Conservation (phyloP, 2,797 vertebrate genomes). For the Pangasius sanitwongsei region DNA sequence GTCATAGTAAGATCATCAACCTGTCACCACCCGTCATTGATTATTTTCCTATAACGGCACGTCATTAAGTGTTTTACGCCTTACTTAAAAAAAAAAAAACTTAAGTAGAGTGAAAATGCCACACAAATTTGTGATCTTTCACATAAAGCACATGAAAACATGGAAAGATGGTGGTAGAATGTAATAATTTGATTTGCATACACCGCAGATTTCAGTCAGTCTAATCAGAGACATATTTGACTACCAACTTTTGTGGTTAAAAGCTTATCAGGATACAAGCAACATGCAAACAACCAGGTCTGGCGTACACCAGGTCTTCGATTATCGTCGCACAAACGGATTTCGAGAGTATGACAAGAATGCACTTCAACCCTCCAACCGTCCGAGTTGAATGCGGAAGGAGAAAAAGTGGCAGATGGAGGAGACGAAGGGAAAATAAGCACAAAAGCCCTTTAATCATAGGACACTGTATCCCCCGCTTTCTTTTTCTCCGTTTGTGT, state of each 20-base stretch:
- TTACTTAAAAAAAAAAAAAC: not conserved
- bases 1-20: not conserved
- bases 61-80: not conserved
- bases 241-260: not conserved
- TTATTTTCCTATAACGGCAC: not conserved
- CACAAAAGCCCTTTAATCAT: slow-evolving; percentile 30
- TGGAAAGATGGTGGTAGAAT: not conserved
- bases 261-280: not conserved
- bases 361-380: not conserved
- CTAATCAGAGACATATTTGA: not conserved
- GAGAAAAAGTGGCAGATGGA: slow-evolving; percentile 24
- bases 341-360: not conserved
- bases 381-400: not conserved
- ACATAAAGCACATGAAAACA: not conserved
- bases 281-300: not conserved
- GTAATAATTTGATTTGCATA: not conserved
- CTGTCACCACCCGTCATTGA: not conserved
- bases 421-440: not conserved
- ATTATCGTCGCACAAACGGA: not conserved
- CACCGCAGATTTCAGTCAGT: not conserved
- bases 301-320: not conserved
- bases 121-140: not conserved
- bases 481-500: slow-evolving; percentile 38
- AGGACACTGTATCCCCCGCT: slow-evolving; percentile 55
- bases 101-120: not conserved